A percentile compares a stretch with the other conserved stretches of the same genome.
Conservation (phyloP, 2,113 vertebrate genomes). For the Saccopteryx leptura region DNA sequence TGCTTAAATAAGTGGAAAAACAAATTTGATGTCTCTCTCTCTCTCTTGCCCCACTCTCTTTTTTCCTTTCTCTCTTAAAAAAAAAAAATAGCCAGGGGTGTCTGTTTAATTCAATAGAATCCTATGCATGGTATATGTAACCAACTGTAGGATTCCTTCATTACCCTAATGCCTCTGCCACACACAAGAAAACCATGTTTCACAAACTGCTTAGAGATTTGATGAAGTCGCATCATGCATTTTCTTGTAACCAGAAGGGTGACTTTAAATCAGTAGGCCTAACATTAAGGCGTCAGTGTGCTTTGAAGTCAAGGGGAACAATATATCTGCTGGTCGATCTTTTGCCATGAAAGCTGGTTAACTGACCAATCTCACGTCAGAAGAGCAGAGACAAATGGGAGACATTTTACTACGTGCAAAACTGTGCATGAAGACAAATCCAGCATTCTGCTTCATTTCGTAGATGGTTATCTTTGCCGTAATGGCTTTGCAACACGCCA, state of each 20-base stretch:
- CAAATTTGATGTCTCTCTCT: too few species aligned
- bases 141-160: slow-evolving; percentile 26
- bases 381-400: slow-evolving; percentile 87
- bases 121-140: not conserved
- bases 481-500: slow-evolving; percentile 85
- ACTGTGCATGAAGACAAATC: slow-evolving; percentile 87
- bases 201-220: slow-evolving; percentile 71
- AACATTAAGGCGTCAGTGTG: slow-evolving; percentile 77
- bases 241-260: slow-evolving; percentile 75
- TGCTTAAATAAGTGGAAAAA: too few species aligned
- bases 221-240: slow-evolving; percentile 73
- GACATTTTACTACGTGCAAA: slow-evolving; percentile 83
- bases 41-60: too few species aligned
- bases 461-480: slow-evolving; percentile 82
- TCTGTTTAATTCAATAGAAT: slow-evolving; percentile 56
- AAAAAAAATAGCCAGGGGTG: too few species aligned
- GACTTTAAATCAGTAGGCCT: slow-evolving; percentile 85
- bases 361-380: slow-evolving; percentile 86
- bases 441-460: slow-evolving; percentile 85
- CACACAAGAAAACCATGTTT: slow-evolving; percentile 43
- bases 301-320: slow-evolving; percentile 85
- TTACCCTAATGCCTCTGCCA: not conserved
- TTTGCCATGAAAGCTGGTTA: slow-evolving; percentile 86
- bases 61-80: too few species aligned
- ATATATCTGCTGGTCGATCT: slow-evolving; percentile 87